Percentiles rank a stretch among this genome's conserved stretches.
These are phyloP conservation scores for Dermochelys coriacea DNA, from an alignment of 2,797 vertebrate species.

Conservation along the genomic window DNA sequence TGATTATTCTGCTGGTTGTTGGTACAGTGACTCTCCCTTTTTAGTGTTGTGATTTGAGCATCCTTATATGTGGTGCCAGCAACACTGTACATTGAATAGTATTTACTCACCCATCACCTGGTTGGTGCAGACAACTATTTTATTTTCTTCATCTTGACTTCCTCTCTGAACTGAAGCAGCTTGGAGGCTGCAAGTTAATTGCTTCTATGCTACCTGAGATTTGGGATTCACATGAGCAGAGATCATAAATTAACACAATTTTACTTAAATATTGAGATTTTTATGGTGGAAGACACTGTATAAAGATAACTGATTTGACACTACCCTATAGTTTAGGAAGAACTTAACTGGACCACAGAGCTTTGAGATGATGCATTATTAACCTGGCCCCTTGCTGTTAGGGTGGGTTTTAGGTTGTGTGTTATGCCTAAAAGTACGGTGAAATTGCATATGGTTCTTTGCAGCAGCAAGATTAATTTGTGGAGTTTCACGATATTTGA, in stretches of 20 bases:
- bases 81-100: not conserved
- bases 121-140: not conserved
- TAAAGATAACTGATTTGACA: slow-evolving; percentile 21
- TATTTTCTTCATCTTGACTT: slow-evolving; percentile 13
- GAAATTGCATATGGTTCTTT: slow-evolving; percentile 15
- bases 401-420: slow-evolving; percentile 30
- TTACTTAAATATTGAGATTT: slow-evolving; percentile 41
- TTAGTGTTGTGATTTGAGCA: slow-evolving; percentile 2
- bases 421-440: slow-evolving; percentile 40
- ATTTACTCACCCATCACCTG: slow-evolving; percentile 21
- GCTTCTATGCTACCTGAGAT: slow-evolving; percentile 35
- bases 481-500: slow-evolving; percentile 57
- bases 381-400: slow-evolving; percentile 25
- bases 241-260: slow-evolving; percentile 8
- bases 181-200: slow-evolving; percentile 49
- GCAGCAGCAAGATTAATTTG: slow-evolving; percentile 68
- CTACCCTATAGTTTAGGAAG: slow-evolving; percentile 22
- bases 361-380: slow-evolving; percentile 49
- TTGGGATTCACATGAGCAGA: slow-evolving; percentile 38
- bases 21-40: not conserved
- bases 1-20: slow-evolving; percentile 23
- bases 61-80: not conserved
- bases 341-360: slow-evolving; percentile 46
- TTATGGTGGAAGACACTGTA: slow-evolving; percentile 52
- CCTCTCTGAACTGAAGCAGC: slow-evolving; percentile 2